phyloP scores from a whole-genome alignment of 2,888 invertebrate species.

The Diaprepes abbreviatus region DNA sequence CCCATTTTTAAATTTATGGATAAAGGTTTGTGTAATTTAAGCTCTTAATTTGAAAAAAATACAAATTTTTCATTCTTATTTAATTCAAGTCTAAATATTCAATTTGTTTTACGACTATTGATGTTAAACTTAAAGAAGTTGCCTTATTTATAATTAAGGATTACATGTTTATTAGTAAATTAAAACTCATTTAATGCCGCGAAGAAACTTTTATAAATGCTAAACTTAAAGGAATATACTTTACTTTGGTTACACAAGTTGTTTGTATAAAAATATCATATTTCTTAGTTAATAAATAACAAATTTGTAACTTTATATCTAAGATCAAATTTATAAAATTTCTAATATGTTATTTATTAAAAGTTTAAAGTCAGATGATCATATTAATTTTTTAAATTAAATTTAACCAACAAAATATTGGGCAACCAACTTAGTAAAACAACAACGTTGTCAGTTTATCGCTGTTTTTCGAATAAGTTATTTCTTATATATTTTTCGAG shows the following conservation, averaged over 20 bases:
- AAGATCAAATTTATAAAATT: too few species aligned
- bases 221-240: constrained; percentile 5
- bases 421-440: too few species aligned
- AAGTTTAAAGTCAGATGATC: too few species aligned
- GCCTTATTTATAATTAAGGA: background rate
- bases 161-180: background rate
- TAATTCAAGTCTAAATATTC: background rate
- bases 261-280: constrained; percentile 4
- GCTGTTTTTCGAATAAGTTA: too few species aligned
- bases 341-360: too few species aligned
- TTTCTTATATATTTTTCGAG: too few species aligned
- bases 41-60: too few species aligned
- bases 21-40: background rate
- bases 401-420: too few species aligned
- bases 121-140: background rate
- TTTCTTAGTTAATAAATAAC: constrained; percentile 2
- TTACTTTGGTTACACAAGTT: background rate
- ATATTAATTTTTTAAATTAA: too few species aligned
- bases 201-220: background rate
- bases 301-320: too few species aligned
- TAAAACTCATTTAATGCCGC: background rate
- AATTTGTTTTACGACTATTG: background rate
- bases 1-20: background rate
- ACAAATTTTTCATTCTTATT: too few species aligned
- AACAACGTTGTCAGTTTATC: too few species aligned